Conservation (phyloP, 2,888 invertebrate species). For the Amphiduros pacificus region DNA sequence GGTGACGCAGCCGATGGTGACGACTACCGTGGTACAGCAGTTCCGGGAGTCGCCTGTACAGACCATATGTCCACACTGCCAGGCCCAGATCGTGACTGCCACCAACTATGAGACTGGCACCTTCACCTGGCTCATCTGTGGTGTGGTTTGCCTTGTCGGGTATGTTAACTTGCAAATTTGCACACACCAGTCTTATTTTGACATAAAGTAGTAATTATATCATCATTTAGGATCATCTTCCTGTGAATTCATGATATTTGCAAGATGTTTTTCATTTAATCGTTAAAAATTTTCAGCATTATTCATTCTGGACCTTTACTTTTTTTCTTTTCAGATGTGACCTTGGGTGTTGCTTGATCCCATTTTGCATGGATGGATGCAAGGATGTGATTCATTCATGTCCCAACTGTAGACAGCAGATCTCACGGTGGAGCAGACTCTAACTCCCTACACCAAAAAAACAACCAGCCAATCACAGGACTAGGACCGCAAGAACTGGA, state of each 20-base stretch:
- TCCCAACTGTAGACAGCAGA: conserved; percentile 46
- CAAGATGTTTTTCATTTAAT: too few species aligned
- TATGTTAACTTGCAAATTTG: conserved; percentile 30
- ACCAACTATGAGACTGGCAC: conserved; percentile 49
- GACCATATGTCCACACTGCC: conserved; percentile 49
- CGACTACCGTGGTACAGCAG: conserved; percentile 34
- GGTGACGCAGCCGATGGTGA: conserved; percentile 37
- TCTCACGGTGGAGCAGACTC: conserved; percentile 45
- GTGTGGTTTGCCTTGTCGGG: conserved; percentile 51
- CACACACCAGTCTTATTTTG: neutral
- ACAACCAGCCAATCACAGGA: too few species aligned
- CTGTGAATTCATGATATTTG: too few species aligned
- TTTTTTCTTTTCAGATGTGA: conserved; percentile 22
- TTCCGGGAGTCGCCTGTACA: conserved; percentile 38
- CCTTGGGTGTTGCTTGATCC: conserved; percentile 40
- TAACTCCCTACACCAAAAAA: too few species aligned
- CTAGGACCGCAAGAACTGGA: too few species aligned
- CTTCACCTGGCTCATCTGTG: conserved; percentile 51
- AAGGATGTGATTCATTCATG: conserved; percentile 53
- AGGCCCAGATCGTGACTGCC: conserved; percentile 49
- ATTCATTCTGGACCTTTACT: neutral
- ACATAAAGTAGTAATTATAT: too few species aligned
- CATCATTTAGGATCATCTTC: too few species aligned
- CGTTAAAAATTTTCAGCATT: neutral
- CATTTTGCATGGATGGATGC: conserved; percentile 46